Evolutionary conservation across 2,888 invertebrate species (phyloP).

Genomic region (Unio delphinus): DNA sequence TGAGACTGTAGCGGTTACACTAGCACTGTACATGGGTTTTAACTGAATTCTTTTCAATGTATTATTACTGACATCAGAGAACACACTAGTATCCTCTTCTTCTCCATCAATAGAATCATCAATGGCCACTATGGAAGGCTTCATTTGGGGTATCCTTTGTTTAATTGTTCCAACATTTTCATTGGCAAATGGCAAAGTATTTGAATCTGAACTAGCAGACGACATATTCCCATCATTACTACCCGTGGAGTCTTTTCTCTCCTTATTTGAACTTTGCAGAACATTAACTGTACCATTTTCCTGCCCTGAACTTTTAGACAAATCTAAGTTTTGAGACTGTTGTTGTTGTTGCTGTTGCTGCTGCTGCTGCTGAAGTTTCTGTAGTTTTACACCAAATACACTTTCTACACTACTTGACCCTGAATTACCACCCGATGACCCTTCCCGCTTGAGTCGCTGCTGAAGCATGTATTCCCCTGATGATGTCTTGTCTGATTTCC

Average conservation of each 20-base stretch:
- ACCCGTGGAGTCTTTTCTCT: constrained; percentile 40
- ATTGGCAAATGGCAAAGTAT: constrained; percentile 91
- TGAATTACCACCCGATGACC: constrained; percentile 25
- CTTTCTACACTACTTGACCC: constrained; percentile 27
- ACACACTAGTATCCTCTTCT: constrained; percentile 9
- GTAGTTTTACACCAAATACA: constrained; percentile 41
- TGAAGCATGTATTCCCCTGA: constrained; percentile 45
- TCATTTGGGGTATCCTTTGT: constrained; percentile 76
- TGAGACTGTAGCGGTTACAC: constrained; percentile 22
- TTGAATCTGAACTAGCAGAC: constrained; percentile 92
- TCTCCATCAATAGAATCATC: constrained; percentile 37
- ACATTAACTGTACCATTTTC: constrained; percentile 8
- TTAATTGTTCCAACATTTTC: constrained; percentile 99
- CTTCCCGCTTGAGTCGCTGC: constrained; percentile 39
- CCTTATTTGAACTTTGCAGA: constrained; percentile 23
- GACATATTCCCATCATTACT: constrained; percentile 52
- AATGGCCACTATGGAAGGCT: constrained; percentile 61
- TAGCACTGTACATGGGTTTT: constrained; percentile 30
- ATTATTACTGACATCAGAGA: constrained; percentile 34
- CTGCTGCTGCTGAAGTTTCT: constrained; percentile 26
- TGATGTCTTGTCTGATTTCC: constrained; percentile 43
- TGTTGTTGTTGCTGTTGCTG: constrained; percentile 27
- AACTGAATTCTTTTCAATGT: constrained; percentile 7
- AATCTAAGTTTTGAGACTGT: constrained; percentile 13
- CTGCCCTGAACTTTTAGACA: constrained; percentile 20